Evolutionary conservation across 2,888 invertebrate genomes (phyloP), one percentile per base, ranked within the genome.

Genomic region (Cephonodes hylas): DNA sequence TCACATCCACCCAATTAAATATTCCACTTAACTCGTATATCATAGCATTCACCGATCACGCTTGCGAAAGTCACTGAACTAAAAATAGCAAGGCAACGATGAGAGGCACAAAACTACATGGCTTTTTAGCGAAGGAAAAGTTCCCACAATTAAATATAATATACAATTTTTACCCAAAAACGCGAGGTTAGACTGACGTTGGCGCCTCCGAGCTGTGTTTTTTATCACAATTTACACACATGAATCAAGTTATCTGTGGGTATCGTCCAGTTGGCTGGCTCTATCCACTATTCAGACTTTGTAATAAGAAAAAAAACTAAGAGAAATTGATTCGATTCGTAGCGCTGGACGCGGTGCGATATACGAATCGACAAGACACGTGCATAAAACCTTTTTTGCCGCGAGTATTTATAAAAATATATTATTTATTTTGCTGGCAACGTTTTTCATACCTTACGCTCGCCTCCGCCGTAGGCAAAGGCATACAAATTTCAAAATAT

Each of bases 281-380:
- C 69, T 72, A 73, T 76, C 73, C 67, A 66, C 69, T 65, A 78
- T 73, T 81, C 74, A 73, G 73, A 74, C 74, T 70, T 69, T 66
- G 66, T 73, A 77, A 79, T 71, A 80, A 78, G 71, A 79, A 79
- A 80, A 79, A 81, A 82, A 79, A 71, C 72, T 65, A 70, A 84
- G 77, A 80, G 84, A 84, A 84, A 87, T 87, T 86, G 83, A 86
- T 86, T 83, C 80, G 79, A 78, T 79, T 69, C 77, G 69, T 76
- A 71, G 76, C 71, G 72, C 73, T 74, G 68, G 70, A 68, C 63
- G 68, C 63, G 61, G 38, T 48, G 59, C 69, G 80, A 78, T 65
- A 63, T 72, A 70, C 25, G 58, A 62, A 58, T 45, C 23, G 59
- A 59, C 61, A 66, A 80, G 79, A 81, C 63, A 72, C 63, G 70